Percentiles rank a stretch among this genome's conserved stretches.
These are phyloP conservation scores for Vicugna pacos DNA, from an alignment of 2,113 vertebrate genomes.

Conservation along the genomic window DNA sequence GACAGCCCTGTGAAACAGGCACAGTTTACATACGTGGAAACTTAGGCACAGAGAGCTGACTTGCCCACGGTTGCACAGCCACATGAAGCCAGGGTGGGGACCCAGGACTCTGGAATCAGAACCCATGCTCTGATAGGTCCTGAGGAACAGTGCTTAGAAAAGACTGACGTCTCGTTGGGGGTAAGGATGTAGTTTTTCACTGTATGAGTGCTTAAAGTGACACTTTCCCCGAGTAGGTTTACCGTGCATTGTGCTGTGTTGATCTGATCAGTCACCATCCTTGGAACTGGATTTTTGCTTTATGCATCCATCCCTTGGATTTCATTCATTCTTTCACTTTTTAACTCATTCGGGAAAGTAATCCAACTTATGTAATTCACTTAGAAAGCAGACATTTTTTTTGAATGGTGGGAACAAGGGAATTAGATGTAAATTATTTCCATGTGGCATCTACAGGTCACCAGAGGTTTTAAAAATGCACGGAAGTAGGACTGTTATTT, in stretches of 20 bases:
- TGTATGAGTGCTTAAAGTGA: background rate
- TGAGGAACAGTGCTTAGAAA: background rate
- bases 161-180: background rate
- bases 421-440: background rate
- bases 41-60: background rate
- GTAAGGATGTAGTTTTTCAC: background rate
- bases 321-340: background rate
- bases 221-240: background rate
- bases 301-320: background rate
- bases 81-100: background rate
- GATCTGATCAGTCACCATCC: background rate
- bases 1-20: too few relatives aligned
- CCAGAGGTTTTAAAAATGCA: background rate
- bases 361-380: background rate
- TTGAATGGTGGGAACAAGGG: background rate
- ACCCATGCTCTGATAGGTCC: too few relatives aligned
- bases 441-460: background rate
- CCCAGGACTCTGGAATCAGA: background rate
- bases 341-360: background rate
- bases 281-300: background rate
- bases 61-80: background rate
- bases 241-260: background rate
- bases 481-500: background rate
- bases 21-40: background rate
- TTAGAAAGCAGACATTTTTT: background rate